Evolutionary conservation across 2,888 invertebrate species (phyloP), one percentile per base, ranked within the genome.

Genomic region (Catocala nupta): DNA sequence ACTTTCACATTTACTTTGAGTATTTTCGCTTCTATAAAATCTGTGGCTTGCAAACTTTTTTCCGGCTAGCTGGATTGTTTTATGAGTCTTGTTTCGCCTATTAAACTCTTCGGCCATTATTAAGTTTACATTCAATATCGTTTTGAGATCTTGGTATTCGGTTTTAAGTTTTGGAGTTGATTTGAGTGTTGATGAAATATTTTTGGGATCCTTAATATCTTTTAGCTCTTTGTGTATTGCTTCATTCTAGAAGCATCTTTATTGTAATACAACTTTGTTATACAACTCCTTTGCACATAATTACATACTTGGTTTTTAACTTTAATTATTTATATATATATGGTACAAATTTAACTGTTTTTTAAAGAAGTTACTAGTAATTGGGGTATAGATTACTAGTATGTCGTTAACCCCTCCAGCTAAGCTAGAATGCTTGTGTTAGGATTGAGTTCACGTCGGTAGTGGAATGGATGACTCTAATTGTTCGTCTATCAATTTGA

Each of bases 21-120:
- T 36, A 71, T 59, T 78, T 71, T 55, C 25, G 39, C 45, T 66
- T 52, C 9, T 65, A 67, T 65, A 54, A 59, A 60, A 67, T 66
- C 65, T 63, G 68, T 45, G 68, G 78, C 66, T 70, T 59, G 39
- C 13, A 33, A 63, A 62, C 52, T 57, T 71, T 54, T 53, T 43
- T 45, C n/a, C 34, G 56, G 45, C 50, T 42, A 57, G 48, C 25
- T 50, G n/a, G 16, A 73, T 59, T 61, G 55, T 61, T 70, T 64
- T 51, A 48, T 9, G 44, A 59, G 49, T 55, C 36, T 59, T 61
- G 65, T 63, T 12, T 63, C 43, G 34, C 54, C 55, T 63, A 65
- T 66, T 55, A 63, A 59, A 55, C 63, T 66, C 45, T 61, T 54
- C 10, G 45, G 47, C 48, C 34, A 10, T 49, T 43, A 54, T 48